Evolutionary conservation across 2,113 vertebrate species (phyloP).

Genomic region (Lonchura striata): DNA sequence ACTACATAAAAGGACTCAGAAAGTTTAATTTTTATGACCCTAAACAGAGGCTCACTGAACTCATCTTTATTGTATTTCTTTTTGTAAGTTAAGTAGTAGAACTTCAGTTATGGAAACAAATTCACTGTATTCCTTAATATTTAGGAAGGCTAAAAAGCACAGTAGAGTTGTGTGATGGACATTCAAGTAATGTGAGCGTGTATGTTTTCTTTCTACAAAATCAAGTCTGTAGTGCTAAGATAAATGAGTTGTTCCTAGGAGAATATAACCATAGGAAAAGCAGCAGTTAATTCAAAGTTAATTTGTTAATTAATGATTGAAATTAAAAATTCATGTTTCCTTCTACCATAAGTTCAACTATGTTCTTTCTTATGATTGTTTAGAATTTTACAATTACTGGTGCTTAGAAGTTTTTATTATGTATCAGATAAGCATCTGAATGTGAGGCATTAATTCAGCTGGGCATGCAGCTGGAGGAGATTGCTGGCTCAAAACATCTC

Average conservation of each 20-base stretch:
- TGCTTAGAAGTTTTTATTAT: not conserved
- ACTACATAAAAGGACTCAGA: not conserved
- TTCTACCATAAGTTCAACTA: not conserved
- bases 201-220: not conserved
- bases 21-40: not conserved
- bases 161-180: not conserved
- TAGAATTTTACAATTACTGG: not conserved
- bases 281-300: not conserved
- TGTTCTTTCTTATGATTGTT: not conserved
- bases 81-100: not conserved
- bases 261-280: not conserved
- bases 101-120: not conserved
- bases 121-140: not conserved
- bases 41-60: not conserved
- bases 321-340: not conserved
- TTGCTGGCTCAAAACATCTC: not conserved
- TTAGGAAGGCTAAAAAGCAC: not conserved
- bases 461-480: not conserved
- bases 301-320: not conserved
- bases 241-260: not conserved
- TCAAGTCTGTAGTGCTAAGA: not conserved
- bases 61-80: not conserved
- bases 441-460: not conserved
- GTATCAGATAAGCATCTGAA: not conserved
- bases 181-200: not conserved